Conservation (phyloP, 2,888 invertebrate species). For the Euplagia quadripunctaria region DNA sequence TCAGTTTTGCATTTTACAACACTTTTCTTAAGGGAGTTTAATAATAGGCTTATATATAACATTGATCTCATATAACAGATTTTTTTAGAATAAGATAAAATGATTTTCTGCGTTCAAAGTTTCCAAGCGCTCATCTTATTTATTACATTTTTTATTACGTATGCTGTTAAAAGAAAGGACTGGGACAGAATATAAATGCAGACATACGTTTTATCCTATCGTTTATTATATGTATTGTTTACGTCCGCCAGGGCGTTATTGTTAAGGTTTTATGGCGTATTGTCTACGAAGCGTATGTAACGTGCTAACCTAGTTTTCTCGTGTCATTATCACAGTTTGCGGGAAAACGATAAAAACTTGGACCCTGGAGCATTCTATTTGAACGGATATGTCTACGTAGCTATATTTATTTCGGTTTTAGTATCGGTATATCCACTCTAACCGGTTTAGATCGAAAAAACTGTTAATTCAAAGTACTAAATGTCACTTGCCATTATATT, state of each 20-base stretch:
- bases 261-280: background rate
- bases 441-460: too few relatives aligned
- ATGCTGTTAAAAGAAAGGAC: background rate
- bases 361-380: background rate
- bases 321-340: background rate
- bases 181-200: background rate
- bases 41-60: background rate
- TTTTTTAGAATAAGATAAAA: background rate
- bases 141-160: conserved; percentile 1
- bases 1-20: background rate
- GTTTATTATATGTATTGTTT: background rate
- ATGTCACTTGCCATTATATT: too few relatives aligned
- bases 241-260: background rate
- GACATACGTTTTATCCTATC: background rate
- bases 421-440: background rate
- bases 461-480: too few relatives aligned
- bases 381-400: too few relatives aligned
- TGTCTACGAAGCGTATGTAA: background rate
- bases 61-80: background rate
- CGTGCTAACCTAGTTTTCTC: background rate
- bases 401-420: background rate
- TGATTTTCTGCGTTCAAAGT: background rate
- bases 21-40: background rate
- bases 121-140: background rate
- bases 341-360: background rate